phyloP scores from a whole-genome alignment of 2,113 vertebrate species.

The Clinocottus analis region DNA sequence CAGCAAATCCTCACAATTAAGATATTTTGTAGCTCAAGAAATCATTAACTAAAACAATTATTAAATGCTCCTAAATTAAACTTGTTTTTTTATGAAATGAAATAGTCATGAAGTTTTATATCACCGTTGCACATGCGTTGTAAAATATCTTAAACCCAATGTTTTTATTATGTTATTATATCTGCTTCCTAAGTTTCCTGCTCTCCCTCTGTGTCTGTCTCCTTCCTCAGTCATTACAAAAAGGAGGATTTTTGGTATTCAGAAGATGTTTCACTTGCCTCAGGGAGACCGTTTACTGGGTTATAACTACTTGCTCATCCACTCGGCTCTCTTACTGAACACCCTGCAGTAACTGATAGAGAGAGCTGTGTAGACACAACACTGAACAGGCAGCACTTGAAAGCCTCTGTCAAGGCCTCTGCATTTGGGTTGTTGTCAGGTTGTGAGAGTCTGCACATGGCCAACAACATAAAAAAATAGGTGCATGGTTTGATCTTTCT shows the following conservation, averaged over 20 bases:
- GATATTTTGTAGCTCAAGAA: background rate
- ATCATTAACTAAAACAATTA: background rate
- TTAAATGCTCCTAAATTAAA: background rate
- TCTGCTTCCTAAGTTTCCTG: background rate
- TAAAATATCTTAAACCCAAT: conserved; percentile 1
- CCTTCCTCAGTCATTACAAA: conserved; percentile 40
- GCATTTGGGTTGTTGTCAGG: background rate
- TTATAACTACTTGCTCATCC: conserved; percentile 60
- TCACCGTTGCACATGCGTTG: background rate
- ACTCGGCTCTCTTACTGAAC: conserved; percentile 36
- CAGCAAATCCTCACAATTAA: background rate
- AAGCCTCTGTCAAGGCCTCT: conserved; percentile 39
- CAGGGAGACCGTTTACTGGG: conserved; percentile 70
- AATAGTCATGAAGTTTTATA: background rate
- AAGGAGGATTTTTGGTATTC: conserved; percentile 72
- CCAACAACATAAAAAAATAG: background rate
- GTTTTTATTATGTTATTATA: background rate
- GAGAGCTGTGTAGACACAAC: conserved; percentile 35
- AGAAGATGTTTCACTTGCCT: conserved; percentile 58
- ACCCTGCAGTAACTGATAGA: conserved; percentile 41
- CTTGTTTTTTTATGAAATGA: background rate
- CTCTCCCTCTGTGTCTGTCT: background rate
- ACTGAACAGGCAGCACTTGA: conserved; percentile 48
- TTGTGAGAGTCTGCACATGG: background rate
- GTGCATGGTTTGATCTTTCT: background rate